Conservation (phyloP, 2,888 invertebrate genomes). For the Orgyia antiqua region DNA sequence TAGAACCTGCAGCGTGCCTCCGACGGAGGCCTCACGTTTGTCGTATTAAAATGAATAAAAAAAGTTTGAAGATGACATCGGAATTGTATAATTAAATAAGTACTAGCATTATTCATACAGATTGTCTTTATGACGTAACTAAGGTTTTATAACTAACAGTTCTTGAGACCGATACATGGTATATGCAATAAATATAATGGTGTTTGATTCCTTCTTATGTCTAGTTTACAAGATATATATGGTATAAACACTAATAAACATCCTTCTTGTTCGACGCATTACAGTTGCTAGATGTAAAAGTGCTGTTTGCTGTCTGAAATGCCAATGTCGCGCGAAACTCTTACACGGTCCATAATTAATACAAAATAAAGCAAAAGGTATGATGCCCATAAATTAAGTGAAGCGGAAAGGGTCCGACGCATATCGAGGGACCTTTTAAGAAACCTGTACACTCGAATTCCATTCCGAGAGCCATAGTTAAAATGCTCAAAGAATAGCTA, state of each 20-base stretch:
- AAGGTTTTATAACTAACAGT: too few species aligned
- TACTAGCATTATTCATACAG: constrained; percentile 1
- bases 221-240: too few species aligned
- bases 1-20: constrained; percentile 21
- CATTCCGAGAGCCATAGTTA: constrained; percentile 75
- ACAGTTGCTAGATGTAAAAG: neutral
- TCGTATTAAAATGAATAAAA: too few species aligned
- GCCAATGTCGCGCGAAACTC: constrained; percentile 48
- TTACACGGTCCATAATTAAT: constrained; percentile 65
- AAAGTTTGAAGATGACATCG: constrained; percentile 19
- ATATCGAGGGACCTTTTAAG: constrained; percentile 74
- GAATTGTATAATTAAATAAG: constrained; percentile 7
- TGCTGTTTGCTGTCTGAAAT: constrained; percentile 1
- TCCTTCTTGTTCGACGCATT: too few species aligned
- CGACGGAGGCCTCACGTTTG: constrained; percentile 13
- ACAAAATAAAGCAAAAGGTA: constrained; percentile 59
- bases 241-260: too few species aligned
- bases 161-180: too few species aligned
- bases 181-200: too few species aligned
- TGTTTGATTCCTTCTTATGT: too few species aligned
- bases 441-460: constrained; percentile 74
- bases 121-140: too few species aligned
- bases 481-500: constrained; percentile 77
- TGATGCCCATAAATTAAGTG: constrained; percentile 67
- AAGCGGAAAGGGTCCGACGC: constrained; percentile 71